Evolutionary conservation across 2,113 vertebrate species (phyloP).

Genomic region (Merops nubicus): DNA sequence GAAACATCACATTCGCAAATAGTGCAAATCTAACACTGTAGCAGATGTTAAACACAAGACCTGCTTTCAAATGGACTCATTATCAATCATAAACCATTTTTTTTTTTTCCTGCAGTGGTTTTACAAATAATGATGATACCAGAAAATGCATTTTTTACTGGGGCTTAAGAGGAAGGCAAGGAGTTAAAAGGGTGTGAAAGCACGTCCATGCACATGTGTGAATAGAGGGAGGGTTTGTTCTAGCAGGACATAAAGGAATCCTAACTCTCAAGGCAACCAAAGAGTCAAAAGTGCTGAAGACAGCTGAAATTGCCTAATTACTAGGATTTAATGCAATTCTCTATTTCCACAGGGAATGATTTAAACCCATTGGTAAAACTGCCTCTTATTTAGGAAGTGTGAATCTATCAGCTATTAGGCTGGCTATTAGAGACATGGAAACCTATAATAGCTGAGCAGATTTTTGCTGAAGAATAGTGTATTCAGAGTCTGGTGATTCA

Average conservation of each 20-base stretch:
- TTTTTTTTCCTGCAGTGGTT: not conserved
- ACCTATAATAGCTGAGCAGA: not conserved
- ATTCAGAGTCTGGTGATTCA: conserved; percentile 12
- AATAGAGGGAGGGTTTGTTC: not conserved
- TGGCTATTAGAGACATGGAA: conserved; percentile 11
- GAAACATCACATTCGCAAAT: not conserved
- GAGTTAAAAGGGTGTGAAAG: not conserved
- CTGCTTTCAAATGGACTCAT: not conserved
- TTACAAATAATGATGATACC: not conserved
- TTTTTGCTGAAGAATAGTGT: conserved; percentile 22
- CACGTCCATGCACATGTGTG: fast-evolving
- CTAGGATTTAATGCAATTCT: conserved; percentile 28
- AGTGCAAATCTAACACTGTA: not conserved
- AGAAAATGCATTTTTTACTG: not conserved
- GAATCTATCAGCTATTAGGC: not conserved
- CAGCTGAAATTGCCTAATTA: conserved; percentile 43
- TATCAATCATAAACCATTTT: not conserved
- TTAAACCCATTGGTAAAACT: conserved; percentile 9
- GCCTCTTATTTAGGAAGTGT: not conserved
- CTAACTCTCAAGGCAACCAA: not conserved
- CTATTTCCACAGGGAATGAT: conserved; percentile 17
- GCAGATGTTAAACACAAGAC: not conserved
- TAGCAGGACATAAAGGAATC: not conserved
- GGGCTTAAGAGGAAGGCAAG: not conserved
- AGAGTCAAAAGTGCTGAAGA: not conserved